Percentiles rank a stretch among this genome's conserved stretches.
Conservation (phyloP, 2,797 vertebrate species). For the Lagorchestes hirsutus region DNA sequence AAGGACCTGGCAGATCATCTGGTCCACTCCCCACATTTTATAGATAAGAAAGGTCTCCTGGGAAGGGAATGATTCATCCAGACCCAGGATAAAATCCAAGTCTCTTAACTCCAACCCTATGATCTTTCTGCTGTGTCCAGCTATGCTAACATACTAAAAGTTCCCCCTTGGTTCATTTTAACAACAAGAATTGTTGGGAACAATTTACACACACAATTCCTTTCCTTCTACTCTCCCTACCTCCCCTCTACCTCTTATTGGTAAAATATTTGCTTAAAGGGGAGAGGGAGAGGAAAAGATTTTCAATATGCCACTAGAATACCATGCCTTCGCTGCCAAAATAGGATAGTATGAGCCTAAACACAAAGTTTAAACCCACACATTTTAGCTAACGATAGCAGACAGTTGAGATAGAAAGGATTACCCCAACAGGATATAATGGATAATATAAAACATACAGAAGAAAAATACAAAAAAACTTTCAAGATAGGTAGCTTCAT, state of each 20-base stretch:
- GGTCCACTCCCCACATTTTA: not conserved
- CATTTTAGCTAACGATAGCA: not conserved
- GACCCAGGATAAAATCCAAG: not conserved
- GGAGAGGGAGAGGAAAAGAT: not conserved
- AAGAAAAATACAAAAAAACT: not conserved
- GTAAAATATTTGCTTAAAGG: conserved; percentile 37
- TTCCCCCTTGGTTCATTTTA: not conserved
- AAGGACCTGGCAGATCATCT: not conserved
- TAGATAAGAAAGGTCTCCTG: not conserved
- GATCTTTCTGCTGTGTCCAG: not conserved
- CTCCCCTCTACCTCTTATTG: conserved; percentile 3
- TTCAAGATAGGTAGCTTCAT: conserved; percentile 23
- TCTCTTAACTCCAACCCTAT: not conserved
- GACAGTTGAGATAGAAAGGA: not conserved
- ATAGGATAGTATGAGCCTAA: not conserved
- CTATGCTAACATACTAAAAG: not conserved
- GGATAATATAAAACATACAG: not conserved
- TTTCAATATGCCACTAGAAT: not conserved
- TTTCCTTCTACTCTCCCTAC: conserved; percentile 23
- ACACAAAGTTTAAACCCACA: not conserved
- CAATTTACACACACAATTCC: not conserved
- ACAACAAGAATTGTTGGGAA: conserved; percentile 5
- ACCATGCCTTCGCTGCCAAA: not conserved
- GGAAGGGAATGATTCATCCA: not conserved
- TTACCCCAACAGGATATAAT: not conserved